These are phyloP conservation scores for Orgyia antiqua DNA, from an alignment of 2,888 invertebrate species.

Conservation along the genomic window DNA sequence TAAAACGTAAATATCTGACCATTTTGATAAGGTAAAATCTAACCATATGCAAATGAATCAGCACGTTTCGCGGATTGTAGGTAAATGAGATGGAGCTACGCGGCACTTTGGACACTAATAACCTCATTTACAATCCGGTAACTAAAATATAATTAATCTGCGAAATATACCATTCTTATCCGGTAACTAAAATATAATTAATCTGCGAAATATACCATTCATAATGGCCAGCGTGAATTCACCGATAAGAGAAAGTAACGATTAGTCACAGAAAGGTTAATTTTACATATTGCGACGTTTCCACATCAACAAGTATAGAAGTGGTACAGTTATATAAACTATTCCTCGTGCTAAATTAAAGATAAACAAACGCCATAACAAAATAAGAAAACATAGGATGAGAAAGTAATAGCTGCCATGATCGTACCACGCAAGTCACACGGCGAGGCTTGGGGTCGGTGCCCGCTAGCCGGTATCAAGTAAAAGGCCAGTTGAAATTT, in stretches of 20 bases:
- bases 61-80: conserved; percentile 65
- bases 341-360: conserved; percentile 28
- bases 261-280: conserved; percentile 71
- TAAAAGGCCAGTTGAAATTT: conserved; percentile 67
- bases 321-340: conserved; percentile 61
- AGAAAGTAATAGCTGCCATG: conserved; percentile 75
- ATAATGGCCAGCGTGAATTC: conserved; percentile 45
- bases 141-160: conserved; percentile 33
- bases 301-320: conserved; percentile 40
- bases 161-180: conserved; percentile 36
- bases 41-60: conserved; percentile 74
- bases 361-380: conserved; percentile 12
- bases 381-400: conserved; percentile 40
- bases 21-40: too few relatives aligned
- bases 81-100: conserved; percentile 66
- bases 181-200: conserved; percentile 35
- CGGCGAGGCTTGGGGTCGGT: conserved; percentile 82
- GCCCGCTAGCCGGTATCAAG: conserved; percentile 78
- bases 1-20: too few relatives aligned
- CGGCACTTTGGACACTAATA: conserved; percentile 72
- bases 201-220: conserved; percentile 34
- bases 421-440: conserved; percentile 75
- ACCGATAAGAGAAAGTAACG: conserved; percentile 70
- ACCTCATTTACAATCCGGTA: conserved; percentile 54
- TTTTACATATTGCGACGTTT: conserved; percentile 56